phyloP scores from a whole-genome alignment of 2,113 vertebrate species.

The Benitochromis conjunctus region DNA sequence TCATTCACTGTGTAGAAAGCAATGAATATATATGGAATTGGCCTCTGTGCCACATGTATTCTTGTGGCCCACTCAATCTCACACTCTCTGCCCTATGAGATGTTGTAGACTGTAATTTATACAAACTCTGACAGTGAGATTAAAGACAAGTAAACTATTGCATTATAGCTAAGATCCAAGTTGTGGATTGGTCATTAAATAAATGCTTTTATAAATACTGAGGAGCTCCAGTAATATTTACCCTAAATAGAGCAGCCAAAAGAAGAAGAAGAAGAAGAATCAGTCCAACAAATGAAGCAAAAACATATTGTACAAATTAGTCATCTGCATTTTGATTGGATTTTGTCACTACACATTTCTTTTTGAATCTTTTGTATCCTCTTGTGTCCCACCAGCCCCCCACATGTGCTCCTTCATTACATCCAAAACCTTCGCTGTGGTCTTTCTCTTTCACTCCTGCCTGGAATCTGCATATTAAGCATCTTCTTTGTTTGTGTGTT shows the following conservation, averaged over 20 bases:
- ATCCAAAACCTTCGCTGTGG: neutral
- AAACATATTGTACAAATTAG: neutral
- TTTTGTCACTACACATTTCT: neutral
- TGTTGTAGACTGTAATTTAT: constrained; percentile 22
- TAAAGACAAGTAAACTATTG: neutral
- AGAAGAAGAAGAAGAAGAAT: neutral
- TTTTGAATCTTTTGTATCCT: neutral
- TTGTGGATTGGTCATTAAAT: neutral
- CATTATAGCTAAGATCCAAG: neutral
- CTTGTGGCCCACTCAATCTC: neutral
- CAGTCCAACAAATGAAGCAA: neutral
- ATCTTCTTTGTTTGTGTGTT: neutral
- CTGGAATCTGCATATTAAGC: neutral
- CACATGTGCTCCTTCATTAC: neutral
- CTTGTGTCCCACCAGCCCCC: neutral
- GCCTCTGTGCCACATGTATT: neutral
- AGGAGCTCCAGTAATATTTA: neutral
- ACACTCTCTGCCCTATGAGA: neutral
- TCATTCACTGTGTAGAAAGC: neutral
- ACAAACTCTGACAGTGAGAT: neutral
- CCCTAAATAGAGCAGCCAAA: neutral
- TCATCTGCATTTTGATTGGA: neutral
- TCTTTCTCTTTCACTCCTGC: neutral
- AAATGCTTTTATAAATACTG: neutral
- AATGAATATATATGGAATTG: neutral